Conservation (phyloP, 1,140 invertebrate species). For the Lepidurus arcticus region DNA sequence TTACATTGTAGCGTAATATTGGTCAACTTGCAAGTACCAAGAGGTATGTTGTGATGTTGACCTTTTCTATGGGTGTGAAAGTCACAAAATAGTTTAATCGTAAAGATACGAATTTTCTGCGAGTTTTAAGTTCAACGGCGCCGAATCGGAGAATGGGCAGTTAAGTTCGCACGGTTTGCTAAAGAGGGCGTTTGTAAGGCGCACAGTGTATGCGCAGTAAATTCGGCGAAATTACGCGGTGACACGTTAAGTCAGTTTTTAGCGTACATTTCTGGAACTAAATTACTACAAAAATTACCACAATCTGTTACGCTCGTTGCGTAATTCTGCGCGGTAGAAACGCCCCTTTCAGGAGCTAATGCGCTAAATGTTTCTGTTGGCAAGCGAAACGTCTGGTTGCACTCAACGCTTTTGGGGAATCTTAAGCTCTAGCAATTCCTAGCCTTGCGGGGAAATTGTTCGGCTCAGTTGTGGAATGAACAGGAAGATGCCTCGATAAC, state of each 20-base stretch:
- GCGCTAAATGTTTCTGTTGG: neutral
- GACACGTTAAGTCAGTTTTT: too few species aligned
- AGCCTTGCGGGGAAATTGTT: neutral
- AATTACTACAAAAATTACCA: too few species aligned
- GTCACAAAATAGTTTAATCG: too few species aligned
- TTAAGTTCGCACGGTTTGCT: neutral
- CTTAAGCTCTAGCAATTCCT: neutral
- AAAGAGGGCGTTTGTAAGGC: neutral
- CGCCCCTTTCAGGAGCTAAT: neutral
- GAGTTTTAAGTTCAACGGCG: neutral
- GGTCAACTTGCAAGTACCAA: too few species aligned
- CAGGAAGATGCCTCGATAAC: neutral
- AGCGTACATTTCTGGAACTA: too few species aligned
- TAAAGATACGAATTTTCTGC: too few species aligned
- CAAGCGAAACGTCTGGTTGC: neutral
- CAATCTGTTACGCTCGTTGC: too few species aligned
- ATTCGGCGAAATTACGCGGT: neutral
- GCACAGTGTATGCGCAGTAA: neutral
- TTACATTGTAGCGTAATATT: too few species aligned
- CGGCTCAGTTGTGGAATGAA: neutral
- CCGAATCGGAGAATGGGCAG: neutral
- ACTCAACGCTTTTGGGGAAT: neutral
- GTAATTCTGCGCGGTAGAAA: too few species aligned
- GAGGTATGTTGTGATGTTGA: too few species aligned
- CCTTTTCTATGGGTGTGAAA: too few species aligned